Evolutionary conservation across 2,113 vertebrate species (phyloP), one percentile per base, ranked within the genome.

Genomic region (Cathartes aura): DNA sequence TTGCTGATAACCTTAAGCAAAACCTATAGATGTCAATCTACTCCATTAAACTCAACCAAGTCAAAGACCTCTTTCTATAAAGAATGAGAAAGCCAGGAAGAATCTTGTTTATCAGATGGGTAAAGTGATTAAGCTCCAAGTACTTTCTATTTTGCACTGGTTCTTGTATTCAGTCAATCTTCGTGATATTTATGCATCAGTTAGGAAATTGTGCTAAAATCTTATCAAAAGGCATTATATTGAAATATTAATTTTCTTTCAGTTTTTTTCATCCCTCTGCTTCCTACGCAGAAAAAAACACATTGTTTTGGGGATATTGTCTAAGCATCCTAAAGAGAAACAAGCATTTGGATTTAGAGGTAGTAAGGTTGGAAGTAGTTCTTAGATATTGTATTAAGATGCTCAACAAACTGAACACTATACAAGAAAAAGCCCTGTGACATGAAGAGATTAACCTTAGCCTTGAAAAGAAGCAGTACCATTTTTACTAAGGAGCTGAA

Each of bases 281-380:
- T 56, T 88, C 8, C 24, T 56, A 48, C 23, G 36, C 7, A 76
- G 53, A 47, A 89, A 74, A 67, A 52, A 3, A 1, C 8, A 8
- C 4, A 13, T 20, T 3, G 1, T 40, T 71, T 71, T 0, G 2
- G 14, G 9, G 10, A 10, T 59, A n/a, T n/a, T 52, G 5, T 43
- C 11, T 50, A 43, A 52, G 6, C 9, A n/a, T 83, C 76, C n/a
- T 42, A 53, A 56, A 63, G 34, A 43, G 21, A 12, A 68, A 20
- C 1, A 3, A 83, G 3, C 3, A 21, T 53, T 73, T 84, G 30
- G 24, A 45, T 91, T 83, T 89, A 36, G 12, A 26, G 21, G 15
- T 22, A 52, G 6, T 30, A 22, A 86, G 11, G 7, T 5, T 76
- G 14, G 30, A 74, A 75, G 8, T 20, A 59, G 32, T 55, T 82